Conservation (phyloP, 2,888 invertebrate species). For the Tineola bisselliella region DNA sequence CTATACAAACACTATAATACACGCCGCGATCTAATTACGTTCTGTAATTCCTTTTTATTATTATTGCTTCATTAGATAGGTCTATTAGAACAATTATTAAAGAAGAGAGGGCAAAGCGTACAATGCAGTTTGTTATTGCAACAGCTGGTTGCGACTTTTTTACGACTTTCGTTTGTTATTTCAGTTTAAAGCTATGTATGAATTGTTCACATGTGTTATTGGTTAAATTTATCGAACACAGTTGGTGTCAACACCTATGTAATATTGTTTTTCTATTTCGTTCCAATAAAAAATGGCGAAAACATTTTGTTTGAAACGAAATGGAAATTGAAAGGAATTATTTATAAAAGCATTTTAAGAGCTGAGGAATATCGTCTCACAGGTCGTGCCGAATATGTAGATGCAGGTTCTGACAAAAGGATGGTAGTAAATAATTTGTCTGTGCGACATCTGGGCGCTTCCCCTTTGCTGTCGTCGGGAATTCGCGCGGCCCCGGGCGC, state of each 20-base stretch:
- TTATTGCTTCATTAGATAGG: neutral
- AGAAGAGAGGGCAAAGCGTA: slow-evolving; percentile 9
- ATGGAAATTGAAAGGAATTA: neutral
- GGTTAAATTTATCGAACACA: slow-evolving; percentile 25
- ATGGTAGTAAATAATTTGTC: slow-evolving; percentile 62
- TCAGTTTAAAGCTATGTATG: slow-evolving; percentile 19
- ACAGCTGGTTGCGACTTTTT: slow-evolving; percentile 51
- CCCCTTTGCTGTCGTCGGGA: slow-evolving; percentile 50
- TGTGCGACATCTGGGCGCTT: slow-evolving; percentile 58
- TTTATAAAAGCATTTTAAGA: neutral
- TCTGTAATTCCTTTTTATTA: neutral
- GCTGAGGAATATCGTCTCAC: neutral
- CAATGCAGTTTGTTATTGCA: slow-evolving; percentile 28
- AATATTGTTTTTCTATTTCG: neutral
- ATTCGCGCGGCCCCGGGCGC: slow-evolving; percentile 18
- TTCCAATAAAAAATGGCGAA: neutral
- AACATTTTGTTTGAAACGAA: neutral
- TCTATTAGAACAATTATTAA: slow-evolving; percentile 13
- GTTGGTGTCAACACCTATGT: slow-evolving; percentile 4
- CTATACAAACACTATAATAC: slow-evolving; percentile 3
- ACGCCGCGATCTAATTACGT: neutral
- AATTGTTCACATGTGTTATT: slow-evolving; percentile 29
- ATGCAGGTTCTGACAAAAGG: slow-evolving; percentile 45
- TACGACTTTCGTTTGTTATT: slow-evolving; percentile 34
- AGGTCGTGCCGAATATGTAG: slow-evolving; percentile 27